Conservation (phyloP, 1,140 invertebrate genomes). For the Leptinotarsa undecemlineata region DNA sequence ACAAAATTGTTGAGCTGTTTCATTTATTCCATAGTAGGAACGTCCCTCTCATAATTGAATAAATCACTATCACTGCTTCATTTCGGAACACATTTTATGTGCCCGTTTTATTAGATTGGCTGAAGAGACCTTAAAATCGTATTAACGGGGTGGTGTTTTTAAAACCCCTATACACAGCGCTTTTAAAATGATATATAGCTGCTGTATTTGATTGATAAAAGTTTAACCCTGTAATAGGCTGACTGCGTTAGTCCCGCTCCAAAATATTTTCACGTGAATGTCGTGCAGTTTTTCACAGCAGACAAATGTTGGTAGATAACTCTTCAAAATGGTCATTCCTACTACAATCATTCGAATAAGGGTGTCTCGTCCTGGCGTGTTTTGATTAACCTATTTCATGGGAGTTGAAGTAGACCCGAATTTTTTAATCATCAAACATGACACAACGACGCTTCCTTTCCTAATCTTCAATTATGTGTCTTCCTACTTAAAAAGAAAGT, state of each 20-base stretch:
- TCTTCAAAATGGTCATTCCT: slow-evolving; percentile 7
- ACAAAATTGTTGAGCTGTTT: too few species aligned
- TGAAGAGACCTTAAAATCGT: slow-evolving; percentile 28
- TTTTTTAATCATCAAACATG: neutral
- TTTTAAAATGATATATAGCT: slow-evolving; percentile 26
- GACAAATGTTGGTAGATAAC: slow-evolving; percentile 5
- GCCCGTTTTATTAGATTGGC: slow-evolving; percentile 14
- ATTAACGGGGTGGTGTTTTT: slow-evolving; percentile 26
- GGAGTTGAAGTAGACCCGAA: neutral
- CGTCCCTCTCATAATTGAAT: too few species aligned
- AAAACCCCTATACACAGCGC: slow-evolving; percentile 21
- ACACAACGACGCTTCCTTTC: too few species aligned
- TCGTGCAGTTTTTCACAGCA: slow-evolving; percentile 15
- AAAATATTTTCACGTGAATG: slow-evolving; percentile 22
- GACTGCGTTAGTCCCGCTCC: neutral
- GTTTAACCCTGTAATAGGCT: slow-evolving; percentile 23
- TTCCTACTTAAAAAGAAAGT: too few species aligned
- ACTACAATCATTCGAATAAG: slow-evolving; percentile 1
- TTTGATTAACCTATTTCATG: neutral
- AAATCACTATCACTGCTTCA: neutral
- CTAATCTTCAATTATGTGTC: too few species aligned
- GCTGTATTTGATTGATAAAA: slow-evolving; percentile 30
- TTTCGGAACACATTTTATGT: slow-evolving; percentile 21
- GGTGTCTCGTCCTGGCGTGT: neutral
- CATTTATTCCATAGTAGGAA: too few species aligned